Conservation (phyloP, 2,797 vertebrate species). For the Borostomias antarcticus region DNA sequence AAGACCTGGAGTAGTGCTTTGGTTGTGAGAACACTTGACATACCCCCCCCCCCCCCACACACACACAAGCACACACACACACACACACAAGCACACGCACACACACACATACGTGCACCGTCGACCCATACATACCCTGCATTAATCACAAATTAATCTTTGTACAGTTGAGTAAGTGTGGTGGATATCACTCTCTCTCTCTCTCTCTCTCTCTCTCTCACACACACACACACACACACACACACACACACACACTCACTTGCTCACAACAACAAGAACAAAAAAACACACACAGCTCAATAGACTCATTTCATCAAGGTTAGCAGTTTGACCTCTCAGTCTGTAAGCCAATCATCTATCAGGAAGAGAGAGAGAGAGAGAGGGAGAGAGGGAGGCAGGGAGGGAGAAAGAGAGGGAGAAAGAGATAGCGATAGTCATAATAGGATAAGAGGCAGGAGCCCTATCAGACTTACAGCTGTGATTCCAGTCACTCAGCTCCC, state of each 20-base stretch:
- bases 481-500: slow-evolving; percentile 35
- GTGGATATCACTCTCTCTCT: neutral
- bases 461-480: slow-evolving; percentile 21
- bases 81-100: neutral
- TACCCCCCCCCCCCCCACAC: too few relatives aligned
- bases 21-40: neutral
- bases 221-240: neutral
- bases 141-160: neutral
- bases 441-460: slow-evolving; percentile 3
- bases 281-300: neutral
- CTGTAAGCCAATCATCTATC: slow-evolving; percentile 12
- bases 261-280: too few relatives aligned
- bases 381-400: neutral
- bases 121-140: neutral
- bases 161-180: neutral
- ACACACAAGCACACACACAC: neutral
- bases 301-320: neutral
- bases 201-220: too few relatives aligned
- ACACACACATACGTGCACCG: neutral
- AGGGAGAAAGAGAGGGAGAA: slow-evolving; percentile 4
- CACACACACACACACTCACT: slow-evolving; percentile 1
- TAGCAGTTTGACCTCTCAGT: slow-evolving; percentile 15
- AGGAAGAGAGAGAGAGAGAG: neutral
- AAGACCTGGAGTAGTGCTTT: slow-evolving; percentile 3
- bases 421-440: neutral